Conservation (phyloP, 2,888 invertebrate genomes). For the Leptothorax acervorum region DNA sequence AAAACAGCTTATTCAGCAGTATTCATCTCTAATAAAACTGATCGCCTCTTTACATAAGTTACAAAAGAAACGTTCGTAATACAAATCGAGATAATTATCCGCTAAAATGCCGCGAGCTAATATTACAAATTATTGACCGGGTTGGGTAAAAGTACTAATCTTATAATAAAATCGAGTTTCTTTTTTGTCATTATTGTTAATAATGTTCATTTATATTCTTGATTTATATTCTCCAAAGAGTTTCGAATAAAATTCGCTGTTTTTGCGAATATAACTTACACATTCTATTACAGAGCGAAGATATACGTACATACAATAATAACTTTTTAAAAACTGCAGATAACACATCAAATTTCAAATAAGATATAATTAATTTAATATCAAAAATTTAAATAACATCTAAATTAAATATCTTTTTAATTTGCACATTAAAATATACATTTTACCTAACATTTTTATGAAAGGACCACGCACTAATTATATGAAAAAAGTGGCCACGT, state of each 20-base stretch:
- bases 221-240: too few relatives aligned
- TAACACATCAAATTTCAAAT: neutral
- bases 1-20: conserved; percentile 16
- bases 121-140: neutral
- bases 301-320: neutral
- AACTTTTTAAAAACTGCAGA: neutral
- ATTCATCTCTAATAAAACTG: conserved; percentile 8
- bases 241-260: neutral
- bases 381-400: neutral
- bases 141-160: neutral
- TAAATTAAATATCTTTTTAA: neutral
- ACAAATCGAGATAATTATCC: neutral
- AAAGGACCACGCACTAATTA: too few relatives aligned
- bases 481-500: too few relatives aligned
- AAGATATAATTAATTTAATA: neutral
- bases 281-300: neutral
- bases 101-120: neutral
- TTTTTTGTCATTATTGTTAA: neutral
- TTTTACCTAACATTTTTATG: neutral
- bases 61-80: conserved; percentile 1
- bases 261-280: neutral
- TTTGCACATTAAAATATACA: neutral
- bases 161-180: neutral
- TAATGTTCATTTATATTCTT: neutral
- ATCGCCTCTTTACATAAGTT: neutral